Conservation (phyloP, 2,113 vertebrate genomes). For the Globicephala melas region DNA sequence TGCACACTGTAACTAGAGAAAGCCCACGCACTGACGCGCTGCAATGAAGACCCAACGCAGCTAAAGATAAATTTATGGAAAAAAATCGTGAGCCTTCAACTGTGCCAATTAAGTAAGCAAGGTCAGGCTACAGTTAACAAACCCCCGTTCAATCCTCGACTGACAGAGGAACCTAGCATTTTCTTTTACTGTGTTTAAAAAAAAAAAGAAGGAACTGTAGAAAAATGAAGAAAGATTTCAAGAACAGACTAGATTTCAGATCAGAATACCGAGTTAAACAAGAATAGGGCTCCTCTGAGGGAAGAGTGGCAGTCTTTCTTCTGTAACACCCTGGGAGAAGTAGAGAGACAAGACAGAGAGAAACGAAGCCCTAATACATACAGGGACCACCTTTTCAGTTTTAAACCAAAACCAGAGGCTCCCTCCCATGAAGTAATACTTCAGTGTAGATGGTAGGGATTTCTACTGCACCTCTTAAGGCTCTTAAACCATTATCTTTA, state of each 20-base stretch:
- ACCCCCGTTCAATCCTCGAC: background rate
- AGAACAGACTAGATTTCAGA: background rate
- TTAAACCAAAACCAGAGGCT: background rate
- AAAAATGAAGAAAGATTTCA: background rate
- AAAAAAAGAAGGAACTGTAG: background rate
- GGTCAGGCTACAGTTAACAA: background rate
- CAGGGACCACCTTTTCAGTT: background rate
- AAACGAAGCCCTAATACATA: background rate
- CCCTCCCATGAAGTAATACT: rapidly evolving
- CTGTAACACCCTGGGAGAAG: background rate
- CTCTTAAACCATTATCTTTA: background rate
- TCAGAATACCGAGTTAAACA: background rate
- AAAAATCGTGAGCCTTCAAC: background rate
- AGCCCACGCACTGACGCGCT: too few species aligned
- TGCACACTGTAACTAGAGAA: too few species aligned
- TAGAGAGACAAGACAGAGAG: background rate
- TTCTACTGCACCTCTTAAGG: background rate
- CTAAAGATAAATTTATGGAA: too few species aligned
- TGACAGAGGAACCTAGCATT: background rate
- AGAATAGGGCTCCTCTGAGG: background rate
- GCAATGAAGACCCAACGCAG: too few species aligned
- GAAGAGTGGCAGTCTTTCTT: background rate
- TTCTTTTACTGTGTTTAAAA: background rate
- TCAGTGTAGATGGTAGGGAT: background rate
- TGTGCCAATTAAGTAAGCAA: background rate